Base-by-base conservation (phyloP, 2,797 vertebrate genomes). In the Tolypeutes matacus region DNA sequence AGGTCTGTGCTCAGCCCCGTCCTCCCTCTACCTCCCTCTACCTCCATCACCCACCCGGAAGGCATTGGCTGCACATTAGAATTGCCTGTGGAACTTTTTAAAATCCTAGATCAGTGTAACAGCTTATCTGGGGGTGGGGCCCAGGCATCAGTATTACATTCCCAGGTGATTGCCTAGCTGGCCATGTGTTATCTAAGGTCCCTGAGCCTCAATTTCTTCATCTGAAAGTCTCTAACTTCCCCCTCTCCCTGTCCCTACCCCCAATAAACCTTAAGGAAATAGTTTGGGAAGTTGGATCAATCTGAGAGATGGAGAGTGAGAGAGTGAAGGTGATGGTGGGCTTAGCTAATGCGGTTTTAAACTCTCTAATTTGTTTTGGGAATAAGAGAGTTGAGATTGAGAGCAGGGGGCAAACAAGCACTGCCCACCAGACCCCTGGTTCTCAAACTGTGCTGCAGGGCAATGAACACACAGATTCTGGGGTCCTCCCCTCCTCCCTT, bases 11-110 rank as follows among this genome's bases (percentile, higher is more conserved):
- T 72, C 13, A 2, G 20, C 31, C 73, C 27, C 42, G 3, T 75
- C 39, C 13, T 3, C 0, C 0, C 31, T 9, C 46, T 65, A 34
- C 39, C 13, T 3, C 0, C 0, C 31, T 9, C 46, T 65, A 34
- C 7, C 8, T 23, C 58, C 2, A 0, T 18, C 58, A 25, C 56
- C 18, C 29, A 2, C 18, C 17, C 13, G 2, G 1, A 13, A 56
- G 78, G 73, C 60, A 60, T 29, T 7, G 7, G 5, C 29, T 18
- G 14, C 31, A 8, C 0, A 0, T 36, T 46, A 65, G 7, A 70
- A 46, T 67, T 31, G 4, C 73, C 39, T 13, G 3, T 49, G 39
- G 64, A 36, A 2, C 72, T 56, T 69, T 36, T 42, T 36, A 12
- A 53, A 60, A 34, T 1, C 39, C 20, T 8, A 3, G 31, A 34